These are phyloP conservation scores for Chloroceryle inda DNA, from an alignment of 2,797 vertebrate species.

Conservation along the genomic window DNA sequence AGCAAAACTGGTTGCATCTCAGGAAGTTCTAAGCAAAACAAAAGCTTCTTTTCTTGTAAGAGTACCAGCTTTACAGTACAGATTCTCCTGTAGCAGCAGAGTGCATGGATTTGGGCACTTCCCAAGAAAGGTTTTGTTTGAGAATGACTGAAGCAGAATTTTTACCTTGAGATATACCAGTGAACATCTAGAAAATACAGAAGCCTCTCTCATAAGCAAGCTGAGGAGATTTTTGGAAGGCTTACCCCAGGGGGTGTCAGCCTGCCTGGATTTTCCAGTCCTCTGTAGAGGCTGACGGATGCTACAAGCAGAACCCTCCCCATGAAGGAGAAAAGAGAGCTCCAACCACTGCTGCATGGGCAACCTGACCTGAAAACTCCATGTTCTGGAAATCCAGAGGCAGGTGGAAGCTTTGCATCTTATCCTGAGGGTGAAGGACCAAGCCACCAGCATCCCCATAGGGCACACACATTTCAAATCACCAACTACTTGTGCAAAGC, in stretches of 20 bases:
- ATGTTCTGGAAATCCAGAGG: rapidly evolving
- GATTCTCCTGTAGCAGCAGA: neutral
- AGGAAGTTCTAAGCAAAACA: neutral
- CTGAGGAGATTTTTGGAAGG: too few relatives aligned
- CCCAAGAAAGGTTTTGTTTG: neutral
- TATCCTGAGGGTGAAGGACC: neutral
- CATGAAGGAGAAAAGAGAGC: neutral
- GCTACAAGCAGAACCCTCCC: neutral
- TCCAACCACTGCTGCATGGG: neutral
- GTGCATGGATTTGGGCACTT: rapidly evolving
- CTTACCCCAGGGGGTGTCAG: neutral
- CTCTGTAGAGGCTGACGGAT: neutral
- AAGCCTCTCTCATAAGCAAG: neutral
- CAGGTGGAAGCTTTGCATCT: neutral
- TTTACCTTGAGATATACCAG: neutral
- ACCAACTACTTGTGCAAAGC: neutral
- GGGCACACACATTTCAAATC: neutral
- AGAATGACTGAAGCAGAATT: neutral
- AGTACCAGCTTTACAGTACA: neutral
- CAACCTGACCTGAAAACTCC: neutral
- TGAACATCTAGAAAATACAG: neutral
- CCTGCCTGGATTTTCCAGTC: neutral
- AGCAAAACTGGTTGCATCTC: neutral
- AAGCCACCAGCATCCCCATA: neutral
- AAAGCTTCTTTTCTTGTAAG: neutral